Evolutionary conservation across 2,888 invertebrate species (phyloP).

Genomic region (Eudasyphora cyanicolor): DNA sequence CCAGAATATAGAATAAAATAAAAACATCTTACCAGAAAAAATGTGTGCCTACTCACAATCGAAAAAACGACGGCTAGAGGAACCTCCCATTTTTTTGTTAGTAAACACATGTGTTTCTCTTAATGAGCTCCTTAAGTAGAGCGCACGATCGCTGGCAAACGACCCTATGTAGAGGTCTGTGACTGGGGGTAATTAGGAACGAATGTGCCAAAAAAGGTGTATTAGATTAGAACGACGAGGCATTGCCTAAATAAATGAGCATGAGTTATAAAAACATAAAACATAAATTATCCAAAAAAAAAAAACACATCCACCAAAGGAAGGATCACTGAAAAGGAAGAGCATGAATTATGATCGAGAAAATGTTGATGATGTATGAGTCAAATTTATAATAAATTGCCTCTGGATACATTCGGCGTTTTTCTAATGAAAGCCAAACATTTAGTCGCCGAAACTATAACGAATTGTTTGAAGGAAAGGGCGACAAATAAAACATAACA

Average conservation of each 20-base stretch:
- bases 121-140: too few species aligned
- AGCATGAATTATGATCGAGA: conserved; percentile 42
- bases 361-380: conserved; percentile 41
- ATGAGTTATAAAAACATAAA: conserved; percentile 60
- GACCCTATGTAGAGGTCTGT: too few species aligned
- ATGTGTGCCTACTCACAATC: too few species aligned
- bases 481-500: neutral
- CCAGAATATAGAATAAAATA: neutral
- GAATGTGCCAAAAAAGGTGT: conserved; percentile 37
- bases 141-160: neutral
- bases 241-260: conserved; percentile 41
- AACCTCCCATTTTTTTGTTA: neutral
- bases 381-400: conserved; percentile 26
- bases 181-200: conserved; percentile 32
- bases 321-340: neutral
- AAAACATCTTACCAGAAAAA: conserved; percentile 15
- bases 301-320: neutral
- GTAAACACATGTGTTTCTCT: conserved; percentile 16
- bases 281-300: conserved; percentile 44
- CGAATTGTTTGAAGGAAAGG: too few species aligned
- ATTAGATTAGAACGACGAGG: neutral
- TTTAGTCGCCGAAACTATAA: conserved; percentile 26
- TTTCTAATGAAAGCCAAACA: neutral
- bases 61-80: neutral
- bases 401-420: neutral